Evolutionary conservation across 2,113 vertebrate genomes (phyloP), one percentile per base, ranked within the genome.

Genomic region (Acrocephalus arundinaceus): DNA sequence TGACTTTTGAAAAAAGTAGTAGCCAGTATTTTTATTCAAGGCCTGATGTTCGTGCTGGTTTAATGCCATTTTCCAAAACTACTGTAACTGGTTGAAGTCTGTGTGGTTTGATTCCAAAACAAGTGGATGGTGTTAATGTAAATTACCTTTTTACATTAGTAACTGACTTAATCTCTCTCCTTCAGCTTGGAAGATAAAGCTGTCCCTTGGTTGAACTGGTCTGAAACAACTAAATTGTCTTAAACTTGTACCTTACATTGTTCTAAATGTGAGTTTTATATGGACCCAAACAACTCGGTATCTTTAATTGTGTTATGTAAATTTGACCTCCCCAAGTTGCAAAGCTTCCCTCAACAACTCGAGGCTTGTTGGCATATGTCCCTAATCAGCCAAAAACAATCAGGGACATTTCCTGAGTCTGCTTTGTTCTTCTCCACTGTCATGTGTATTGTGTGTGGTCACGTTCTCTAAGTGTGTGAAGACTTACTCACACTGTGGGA

Each of bases 321-420:
- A 92, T 96, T 73, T 78, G 79, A 78, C 57, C 86, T 72, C 57
- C 76, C 57, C 52, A 35, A 92, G 79, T 90, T 81, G 94, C 73
- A 80, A 65, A 81, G 88, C 80, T 75, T 86, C 88, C 67, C 61
- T 72, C 76, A 90, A 62, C 91, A 85, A 90, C 91, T 35, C 6
- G 27, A 65, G 85, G 75, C 87, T 93, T 91, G 93, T 91, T 95
- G 93, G 93, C 94, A 96, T 90, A 91, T 96, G 94, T 83, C 84
- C 90, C 96, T 90, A 93, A 93, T 95, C 86, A 96, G 82, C 85
- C 1, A 28, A 95, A 84, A 87, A 95, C 90, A 96, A 97, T 89
- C 87, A 70, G 93, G 81, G 79, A 88, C 92, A 81, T n/a, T 81
- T 89, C 93, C 89, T 90, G 81, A 94, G 85, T 75, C 67, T 66